Evolutionary conservation across 2,797 vertebrate genomes (phyloP), one percentile per base, ranked within the genome.

Genomic region (Sebastes oblongus): DNA sequence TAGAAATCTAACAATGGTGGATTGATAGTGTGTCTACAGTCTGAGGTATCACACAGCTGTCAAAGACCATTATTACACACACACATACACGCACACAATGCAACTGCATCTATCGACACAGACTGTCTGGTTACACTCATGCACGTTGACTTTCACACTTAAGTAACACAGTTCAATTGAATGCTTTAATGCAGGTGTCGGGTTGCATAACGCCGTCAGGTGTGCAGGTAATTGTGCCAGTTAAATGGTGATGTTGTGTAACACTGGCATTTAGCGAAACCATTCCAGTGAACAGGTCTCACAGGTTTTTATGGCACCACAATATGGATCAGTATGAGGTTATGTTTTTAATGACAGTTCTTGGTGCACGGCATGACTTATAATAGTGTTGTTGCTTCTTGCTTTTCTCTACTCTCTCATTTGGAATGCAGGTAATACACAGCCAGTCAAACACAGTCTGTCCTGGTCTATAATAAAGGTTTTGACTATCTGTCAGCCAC

Each of bases 261-360:
- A 70, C 69, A 29, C 22, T 64, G 78, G 30, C 32, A 64, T 50
- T 68, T 71, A 55, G 55, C 59, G 8, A 73, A 66, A 30, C n/a
- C 30, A 59, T 74, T 52, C 25, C 24, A 27, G 8, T 22, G 18
- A 59, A 71, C 74, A 46, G 22, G 82, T 62, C 7, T 60, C 72
- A n/a, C 84, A 39, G 32, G 81, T 84, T 66, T 67, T 65, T 2
- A 61, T 75, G 27, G 39, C 34, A 65, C 13, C 27, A 52, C 25
- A 52, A 2, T 27, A 24, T 30, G n/a, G 6, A 22, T 24, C 12
- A 30, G 46, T 39, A 24, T 58, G 16, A 54, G 16, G 5, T 2
- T 4, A 20, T 66, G 54, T 71, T 75, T 34, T 55, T 18, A 39
- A 29, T 12, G 29, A 56, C 27, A 11, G n/a, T 13, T 59, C 2